A percentile compares a stretch with the other conserved stretches of the same genome.
Evolutionary conservation across 1,140 invertebrate species (phyloP).

Genomic region (Oreohelix idahoensis): DNA sequence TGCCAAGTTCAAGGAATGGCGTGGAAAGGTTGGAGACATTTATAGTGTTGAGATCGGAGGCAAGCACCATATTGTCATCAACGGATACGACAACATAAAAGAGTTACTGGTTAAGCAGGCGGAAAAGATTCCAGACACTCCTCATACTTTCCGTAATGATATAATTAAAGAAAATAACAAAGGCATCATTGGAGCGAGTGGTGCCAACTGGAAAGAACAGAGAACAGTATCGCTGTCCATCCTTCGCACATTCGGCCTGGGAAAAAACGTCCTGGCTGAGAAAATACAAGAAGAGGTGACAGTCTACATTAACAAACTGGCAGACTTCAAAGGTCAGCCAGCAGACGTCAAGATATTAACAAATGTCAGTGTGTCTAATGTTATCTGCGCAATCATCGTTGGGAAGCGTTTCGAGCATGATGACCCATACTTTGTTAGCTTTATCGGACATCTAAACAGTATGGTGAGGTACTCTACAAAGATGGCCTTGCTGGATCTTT

Average conservation of each 20-base stretch:
- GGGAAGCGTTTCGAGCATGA: neutral
- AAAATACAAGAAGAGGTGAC: neutral
- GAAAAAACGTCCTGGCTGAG: neutral
- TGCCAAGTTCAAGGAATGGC: neutral
- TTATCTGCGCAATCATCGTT: neutral
- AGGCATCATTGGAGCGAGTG: neutral
- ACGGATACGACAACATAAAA: neutral
- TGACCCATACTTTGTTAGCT: neutral
- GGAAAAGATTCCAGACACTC: neutral
- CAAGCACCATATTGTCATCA: neutral
- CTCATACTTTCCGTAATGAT: neutral
- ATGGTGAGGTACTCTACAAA: neutral
- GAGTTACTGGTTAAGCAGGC: neutral
- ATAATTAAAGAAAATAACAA: neutral
- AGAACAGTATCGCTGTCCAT: neutral
- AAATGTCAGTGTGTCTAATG: neutral
- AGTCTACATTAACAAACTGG: neutral
- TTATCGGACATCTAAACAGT: neutral
- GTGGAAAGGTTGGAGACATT: neutral
- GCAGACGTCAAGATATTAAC: neutral
- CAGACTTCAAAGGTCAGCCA: neutral
- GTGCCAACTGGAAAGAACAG: neutral
- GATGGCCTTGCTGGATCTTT: neutral
- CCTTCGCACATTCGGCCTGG: neutral
- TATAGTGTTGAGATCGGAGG: neutral